Percentiles rank a stretch among this genome's conserved stretches.
Evolutionary conservation across 2,888 invertebrate species (phyloP).

Genomic region (Dilophus febrilis): DNA sequence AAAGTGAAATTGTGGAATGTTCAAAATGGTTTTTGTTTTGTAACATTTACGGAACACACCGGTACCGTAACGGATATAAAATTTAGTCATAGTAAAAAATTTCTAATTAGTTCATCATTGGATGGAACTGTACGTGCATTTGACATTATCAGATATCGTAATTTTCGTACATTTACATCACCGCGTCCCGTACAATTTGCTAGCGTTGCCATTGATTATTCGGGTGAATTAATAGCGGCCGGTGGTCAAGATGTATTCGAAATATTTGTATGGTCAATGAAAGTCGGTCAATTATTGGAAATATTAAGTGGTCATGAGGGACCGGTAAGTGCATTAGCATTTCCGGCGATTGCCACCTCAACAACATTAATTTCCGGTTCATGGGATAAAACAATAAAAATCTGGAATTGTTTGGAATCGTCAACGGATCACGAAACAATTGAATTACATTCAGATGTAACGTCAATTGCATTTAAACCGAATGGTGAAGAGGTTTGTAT

Average conservation of each 20-base stretch:
- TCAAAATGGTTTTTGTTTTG: conserved; percentile 78
- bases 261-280: conserved; percentile 90
- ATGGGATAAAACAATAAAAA: conserved; percentile 83
- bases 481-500: conserved; percentile 62
- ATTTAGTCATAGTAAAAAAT: conserved; percentile 84
- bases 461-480: conserved; percentile 73
- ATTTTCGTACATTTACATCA: conserved; percentile 90
- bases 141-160: conserved; percentile 87
- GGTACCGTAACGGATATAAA: conserved; percentile 66
- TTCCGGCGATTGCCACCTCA: conserved; percentile 55
- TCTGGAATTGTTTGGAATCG: conserved; percentile 84
- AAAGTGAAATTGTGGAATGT: conserved; percentile 96
- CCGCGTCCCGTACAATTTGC: conserved; percentile 85
- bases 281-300: conserved; percentile 81
- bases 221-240: conserved; percentile 85
- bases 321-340: conserved; percentile 68
- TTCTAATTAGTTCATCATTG: conserved; percentile 80
- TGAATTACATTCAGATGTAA: conserved; percentile 57
- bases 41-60: conserved; percentile 87
- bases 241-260: conserved; percentile 91
- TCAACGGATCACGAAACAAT: conserved; percentile 70
- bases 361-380: conserved; percentile 71
- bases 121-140: conserved; percentile 95
- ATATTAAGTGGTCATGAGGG: conserved; percentile 85
- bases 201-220: conserved; percentile 72